These are phyloP conservation scores for Heloderma charlesbogerti DNA, from an alignment of 2,113 vertebrate genomes.

Conservation along the genomic window DNA sequence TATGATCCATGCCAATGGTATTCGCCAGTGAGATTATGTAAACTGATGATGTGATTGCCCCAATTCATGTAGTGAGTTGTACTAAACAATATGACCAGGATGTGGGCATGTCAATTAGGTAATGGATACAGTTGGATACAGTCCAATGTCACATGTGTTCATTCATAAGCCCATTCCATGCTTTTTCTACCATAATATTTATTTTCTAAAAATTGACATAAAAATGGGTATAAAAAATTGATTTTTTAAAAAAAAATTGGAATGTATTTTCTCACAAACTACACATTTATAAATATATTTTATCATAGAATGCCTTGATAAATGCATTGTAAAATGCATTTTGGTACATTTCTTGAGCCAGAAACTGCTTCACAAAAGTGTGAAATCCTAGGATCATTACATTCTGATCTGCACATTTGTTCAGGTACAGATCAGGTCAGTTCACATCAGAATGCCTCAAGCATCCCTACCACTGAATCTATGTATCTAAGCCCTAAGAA, in stretches of 20 bases:
- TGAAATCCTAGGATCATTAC: too few relatives aligned
- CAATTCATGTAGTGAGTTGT: not conserved
- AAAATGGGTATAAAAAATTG: not conserved
- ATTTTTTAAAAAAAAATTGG: too few relatives aligned
- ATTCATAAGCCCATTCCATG: not conserved
- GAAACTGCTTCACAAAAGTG: too few relatives aligned
- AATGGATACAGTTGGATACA: not conserved
- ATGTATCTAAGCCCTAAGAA: not conserved
- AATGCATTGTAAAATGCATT: not conserved
- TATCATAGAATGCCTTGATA: not conserved
- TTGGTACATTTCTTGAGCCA: not conserved
- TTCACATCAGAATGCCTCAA: not conserved
- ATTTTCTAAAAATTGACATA: not conserved
- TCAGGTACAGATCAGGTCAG: not conserved
- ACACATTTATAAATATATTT: not conserved
- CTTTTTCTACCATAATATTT: not conserved
- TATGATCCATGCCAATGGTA: not conserved
- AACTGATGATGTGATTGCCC: not conserved
- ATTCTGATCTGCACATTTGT: not conserved
- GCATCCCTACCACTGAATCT: not conserved
- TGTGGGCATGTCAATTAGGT: not conserved
- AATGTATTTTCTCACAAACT: not conserved
- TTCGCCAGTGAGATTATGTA: not conserved
- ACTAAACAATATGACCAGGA: not conserved
- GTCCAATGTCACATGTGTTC: not conserved